Evolutionary conservation across 2,888 invertebrate species (phyloP), one percentile per base, ranked within the genome.

Genomic region (Aspidiotus rigidus): DNA sequence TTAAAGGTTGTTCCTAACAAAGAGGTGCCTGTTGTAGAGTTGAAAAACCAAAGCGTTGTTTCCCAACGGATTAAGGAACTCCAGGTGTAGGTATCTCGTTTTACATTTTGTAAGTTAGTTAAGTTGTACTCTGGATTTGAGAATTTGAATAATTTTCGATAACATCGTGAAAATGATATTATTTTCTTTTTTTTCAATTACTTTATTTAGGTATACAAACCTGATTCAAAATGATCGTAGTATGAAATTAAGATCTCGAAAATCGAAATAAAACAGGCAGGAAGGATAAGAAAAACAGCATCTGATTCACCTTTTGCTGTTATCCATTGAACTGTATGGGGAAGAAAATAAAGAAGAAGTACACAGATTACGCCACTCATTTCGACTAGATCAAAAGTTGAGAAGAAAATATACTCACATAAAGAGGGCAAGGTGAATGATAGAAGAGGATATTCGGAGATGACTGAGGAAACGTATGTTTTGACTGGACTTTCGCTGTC

Each of bases 261-360:
- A 8, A 70, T 56, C 28, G 69, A 69, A 3, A 63, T 54, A 11
- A 72, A 70, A 10, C 70, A 55, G 9, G 72, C 72, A 0, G 72
- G 72, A 57, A 72, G 16, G 49, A 72, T 54, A n/a, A 69, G 42
- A 1, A 69, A 49, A n/a, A 61, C 61, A 1, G 64, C 53, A 7
- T 44, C 60, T 13, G 17, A 40, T 11, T 10, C 66, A 44, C 70
- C 69, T 41, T 49, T 54, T 1, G 72, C 72, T 55, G 62, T 13
- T 44, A 72, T 72, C 72, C 72, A 72, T 49, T 70, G 70, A 63
- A 72, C 72, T 72, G 64, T 28, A 3, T 28, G 28, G 28, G 28
- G 5, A 28, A 17, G 66, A 49, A 49, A 59, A 40, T 7, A 16
- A 49, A 17, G 54, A 59, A n/a, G n/a, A n/a, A n/a, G n/a, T n/a